phyloP scores from a whole-genome alignment of 2,113 vertebrate genomes.

The Ciconia boyciana region DNA sequence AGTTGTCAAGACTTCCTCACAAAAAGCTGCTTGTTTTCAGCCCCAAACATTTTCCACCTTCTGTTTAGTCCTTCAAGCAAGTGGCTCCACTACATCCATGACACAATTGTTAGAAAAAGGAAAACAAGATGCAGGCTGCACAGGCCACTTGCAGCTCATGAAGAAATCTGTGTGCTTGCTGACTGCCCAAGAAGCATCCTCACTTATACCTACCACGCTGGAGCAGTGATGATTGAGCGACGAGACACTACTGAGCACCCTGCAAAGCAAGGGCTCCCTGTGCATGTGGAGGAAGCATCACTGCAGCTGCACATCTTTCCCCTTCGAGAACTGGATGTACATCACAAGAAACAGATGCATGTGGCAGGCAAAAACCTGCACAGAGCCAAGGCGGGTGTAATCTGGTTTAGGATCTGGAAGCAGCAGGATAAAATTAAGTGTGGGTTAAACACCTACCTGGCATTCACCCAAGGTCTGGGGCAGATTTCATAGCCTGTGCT shows the following conservation, averaged over 20 bases:
- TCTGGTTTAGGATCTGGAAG: not conserved
- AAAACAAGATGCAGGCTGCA: not conserved
- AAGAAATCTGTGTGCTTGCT: not conserved
- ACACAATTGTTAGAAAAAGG: not conserved
- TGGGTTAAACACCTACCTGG: not conserved
- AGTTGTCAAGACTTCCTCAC: not conserved
- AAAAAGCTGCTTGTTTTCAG: not conserved
- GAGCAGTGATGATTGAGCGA: accelerated
- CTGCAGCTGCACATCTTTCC: not conserved
- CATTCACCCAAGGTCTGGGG: not conserved
- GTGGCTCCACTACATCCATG: not conserved
- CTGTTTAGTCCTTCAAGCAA: not conserved
- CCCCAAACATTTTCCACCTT: not conserved
- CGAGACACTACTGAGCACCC: not conserved
- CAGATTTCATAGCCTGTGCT: not conserved
- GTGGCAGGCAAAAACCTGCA: not conserved
- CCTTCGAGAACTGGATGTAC: not conserved
- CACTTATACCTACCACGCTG: accelerated
- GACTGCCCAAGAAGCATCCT: not conserved
- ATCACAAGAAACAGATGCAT: not conserved
- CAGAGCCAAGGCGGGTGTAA: not conserved
- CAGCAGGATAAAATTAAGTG: not conserved
- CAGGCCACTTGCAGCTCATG: not conserved
- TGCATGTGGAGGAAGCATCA: accelerated
- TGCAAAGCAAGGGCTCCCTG: accelerated